phyloP scores from a whole-genome alignment of 2,797 vertebrate genomes.

The Benthosema pterotum region DNA sequence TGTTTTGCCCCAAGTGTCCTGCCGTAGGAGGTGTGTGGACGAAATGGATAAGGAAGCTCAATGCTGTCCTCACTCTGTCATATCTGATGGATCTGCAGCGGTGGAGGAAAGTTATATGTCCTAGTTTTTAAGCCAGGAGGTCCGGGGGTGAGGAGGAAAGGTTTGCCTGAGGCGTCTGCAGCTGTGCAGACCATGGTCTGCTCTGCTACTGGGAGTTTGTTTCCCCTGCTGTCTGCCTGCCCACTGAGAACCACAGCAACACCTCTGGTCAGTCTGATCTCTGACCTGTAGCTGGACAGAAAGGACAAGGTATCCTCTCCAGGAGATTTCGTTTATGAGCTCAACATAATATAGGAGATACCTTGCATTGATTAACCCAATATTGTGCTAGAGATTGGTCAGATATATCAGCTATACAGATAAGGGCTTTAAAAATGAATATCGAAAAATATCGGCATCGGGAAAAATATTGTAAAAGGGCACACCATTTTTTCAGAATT shows the following conservation, averaged over 20 bases:
- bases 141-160: constrained; percentile 70
- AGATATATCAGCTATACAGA: too few species aligned
- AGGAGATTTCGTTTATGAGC: constrained; percentile 11
- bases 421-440: too few species aligned
- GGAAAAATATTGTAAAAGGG: too few species aligned
- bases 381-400: too few species aligned
- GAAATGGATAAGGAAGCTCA: constrained; percentile 28
- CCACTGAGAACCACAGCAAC: constrained; percentile 62
- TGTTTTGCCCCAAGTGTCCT: constrained; percentile 8
- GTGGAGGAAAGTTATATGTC: constrained; percentile 67
- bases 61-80: constrained; percentile 70
- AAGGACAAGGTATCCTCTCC: constrained; percentile 49
- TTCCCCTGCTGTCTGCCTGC: too few species aligned
- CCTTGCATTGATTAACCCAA: too few species aligned
- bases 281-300: constrained; percentile 54
- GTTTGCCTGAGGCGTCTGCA: constrained; percentile 70
- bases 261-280: constrained; percentile 71
- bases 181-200: constrained; percentile 74
- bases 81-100: constrained; percentile 68
- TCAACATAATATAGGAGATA: background rate
- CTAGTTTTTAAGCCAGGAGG: constrained; percentile 68
- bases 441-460: too few species aligned
- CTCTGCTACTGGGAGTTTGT: constrained; percentile 50
- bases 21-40: background rate
- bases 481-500: too few species aligned